These are phyloP conservation scores for Tachystola acroxantha DNA, from an alignment of 2,888 invertebrate species.

Conservation along the genomic window DNA sequence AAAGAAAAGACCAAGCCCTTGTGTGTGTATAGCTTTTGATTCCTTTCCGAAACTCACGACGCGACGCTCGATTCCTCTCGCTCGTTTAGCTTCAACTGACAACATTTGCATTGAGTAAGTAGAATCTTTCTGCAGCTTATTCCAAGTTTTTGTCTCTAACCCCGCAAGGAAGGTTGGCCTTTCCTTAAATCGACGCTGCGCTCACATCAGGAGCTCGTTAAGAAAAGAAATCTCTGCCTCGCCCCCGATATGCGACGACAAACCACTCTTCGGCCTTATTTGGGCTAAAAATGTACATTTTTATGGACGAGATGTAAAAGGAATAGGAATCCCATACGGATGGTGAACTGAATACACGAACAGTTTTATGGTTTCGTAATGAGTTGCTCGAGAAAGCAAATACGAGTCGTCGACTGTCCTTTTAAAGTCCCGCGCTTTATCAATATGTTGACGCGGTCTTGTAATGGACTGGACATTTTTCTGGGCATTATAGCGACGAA, in stretches of 20 bases:
- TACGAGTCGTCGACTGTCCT: not conserved
- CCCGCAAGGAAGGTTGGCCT: conserved; percentile 66
- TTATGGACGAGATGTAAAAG: conserved; percentile 46
- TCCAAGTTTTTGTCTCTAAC: conserved; percentile 62
- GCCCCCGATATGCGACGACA: conserved; percentile 37
- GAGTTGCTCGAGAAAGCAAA: conserved; percentile 14
- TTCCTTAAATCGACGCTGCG: conserved; percentile 44
- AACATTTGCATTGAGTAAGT: too few species aligned
- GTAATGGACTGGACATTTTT: too few species aligned
- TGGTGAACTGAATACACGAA: conserved; percentile 32
- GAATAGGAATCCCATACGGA: conserved; percentile 47
- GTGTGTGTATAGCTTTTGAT: too few species aligned
- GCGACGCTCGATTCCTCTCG: too few species aligned
- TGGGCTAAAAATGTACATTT: conserved; percentile 55
- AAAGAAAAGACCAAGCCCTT: too few species aligned
- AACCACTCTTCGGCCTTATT: conserved; percentile 47
- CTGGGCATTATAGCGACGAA: too few species aligned
- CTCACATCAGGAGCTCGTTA: conserved; percentile 38
- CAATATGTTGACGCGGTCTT: too few species aligned
- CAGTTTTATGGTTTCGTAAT: conserved; percentile 31
- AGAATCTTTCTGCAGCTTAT: too few species aligned
- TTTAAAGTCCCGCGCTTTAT: too few species aligned
- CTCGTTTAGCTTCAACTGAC: too few species aligned
- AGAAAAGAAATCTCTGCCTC: conserved; percentile 71
- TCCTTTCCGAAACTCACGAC: too few species aligned